phyloP scores from a whole-genome alignment of 2,797 vertebrate genomes.

The Jordanella pulchra region DNA sequence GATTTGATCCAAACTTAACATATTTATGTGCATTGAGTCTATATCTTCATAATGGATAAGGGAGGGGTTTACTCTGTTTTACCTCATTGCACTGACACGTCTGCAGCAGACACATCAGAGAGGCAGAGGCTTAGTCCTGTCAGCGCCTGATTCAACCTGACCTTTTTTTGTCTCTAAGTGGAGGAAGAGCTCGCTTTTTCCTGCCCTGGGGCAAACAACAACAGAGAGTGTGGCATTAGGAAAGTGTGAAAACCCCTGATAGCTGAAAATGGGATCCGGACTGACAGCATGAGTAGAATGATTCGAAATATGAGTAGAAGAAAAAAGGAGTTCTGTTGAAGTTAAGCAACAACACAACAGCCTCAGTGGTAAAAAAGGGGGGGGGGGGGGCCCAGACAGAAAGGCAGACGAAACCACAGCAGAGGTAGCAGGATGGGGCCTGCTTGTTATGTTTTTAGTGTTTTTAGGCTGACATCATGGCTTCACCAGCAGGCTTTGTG shows the following conservation, averaged over 20 bases:
- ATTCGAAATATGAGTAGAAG: conserved; percentile 1
- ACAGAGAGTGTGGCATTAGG: conserved; percentile 29
- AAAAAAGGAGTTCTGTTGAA: conserved; percentile 6
- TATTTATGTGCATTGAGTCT: conserved; percentile 21
- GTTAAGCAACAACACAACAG: conserved; percentile 2
- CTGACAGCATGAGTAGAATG: conserved; percentile 1
- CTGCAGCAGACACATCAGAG: conserved; percentile 78
- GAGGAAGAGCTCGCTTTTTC: conserved; percentile 80
- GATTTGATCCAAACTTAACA: conserved; percentile 27
- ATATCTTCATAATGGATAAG: neutral
- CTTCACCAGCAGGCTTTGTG: conserved; percentile 61
- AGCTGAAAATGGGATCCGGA: conserved; percentile 20
- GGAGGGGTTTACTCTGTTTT: conserved; percentile 12
- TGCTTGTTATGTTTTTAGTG: conserved; percentile 66
- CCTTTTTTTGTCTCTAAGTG: conserved; percentile 70
- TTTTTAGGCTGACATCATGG: conserved; percentile 70
- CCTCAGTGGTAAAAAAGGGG: neutral
- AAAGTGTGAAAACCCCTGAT: conserved; percentile 51
- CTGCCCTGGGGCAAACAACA: conserved; percentile 75
- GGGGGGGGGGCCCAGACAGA: no score
- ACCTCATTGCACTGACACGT: conserved; percentile 52
- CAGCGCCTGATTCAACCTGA: conserved; percentile 82
- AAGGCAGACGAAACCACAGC: conserved; percentile 22
- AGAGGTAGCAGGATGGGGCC: conserved; percentile 61
- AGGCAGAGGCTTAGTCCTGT: conserved; percentile 77